Percentiles rank a stretch among this genome's conserved stretches.
These are phyloP conservation scores for Epistrophe eligans DNA, from an alignment of 2,888 invertebrate species.

Conservation along the genomic window DNA sequence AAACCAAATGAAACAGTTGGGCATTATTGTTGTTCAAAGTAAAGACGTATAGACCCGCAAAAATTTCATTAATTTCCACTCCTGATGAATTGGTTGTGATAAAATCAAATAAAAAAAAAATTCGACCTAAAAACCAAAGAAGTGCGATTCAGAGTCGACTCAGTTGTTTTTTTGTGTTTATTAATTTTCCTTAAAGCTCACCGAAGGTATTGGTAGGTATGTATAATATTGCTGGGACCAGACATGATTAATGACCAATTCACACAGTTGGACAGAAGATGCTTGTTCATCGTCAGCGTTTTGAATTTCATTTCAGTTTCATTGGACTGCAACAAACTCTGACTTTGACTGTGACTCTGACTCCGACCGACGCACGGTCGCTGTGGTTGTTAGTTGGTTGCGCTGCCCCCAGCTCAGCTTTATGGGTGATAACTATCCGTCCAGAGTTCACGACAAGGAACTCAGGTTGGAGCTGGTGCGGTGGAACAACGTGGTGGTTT, in stretches of 20 bases:
- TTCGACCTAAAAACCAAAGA: neutral
- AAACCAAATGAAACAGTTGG: slow-evolving; percentile 27
- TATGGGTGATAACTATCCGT: slow-evolving; percentile 70
- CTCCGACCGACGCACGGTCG: neutral
- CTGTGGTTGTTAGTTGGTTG: neutral
- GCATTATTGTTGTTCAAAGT: slow-evolving; percentile 39
- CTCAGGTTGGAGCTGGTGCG: slow-evolving; percentile 20
- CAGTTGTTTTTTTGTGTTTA: slow-evolving; percentile 16
- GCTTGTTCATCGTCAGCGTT: slow-evolving; percentile 74
- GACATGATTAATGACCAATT: slow-evolving; percentile 73
- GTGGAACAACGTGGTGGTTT: neutral
- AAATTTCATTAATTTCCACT: slow-evolving; percentile 66
- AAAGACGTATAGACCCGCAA: slow-evolving; percentile 35
- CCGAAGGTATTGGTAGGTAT: slow-evolving; percentile 26
- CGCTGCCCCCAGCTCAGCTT: slow-evolving; percentile 35
- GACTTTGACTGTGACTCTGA: slow-evolving; percentile 12
- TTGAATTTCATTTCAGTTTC: slow-evolving; percentile 71
- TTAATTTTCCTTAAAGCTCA: slow-evolving; percentile 40
- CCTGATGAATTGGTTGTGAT: slow-evolving; percentile 70
- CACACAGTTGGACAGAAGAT: slow-evolving; percentile 72
- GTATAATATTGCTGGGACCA: slow-evolving; percentile 41
- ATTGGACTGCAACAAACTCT: slow-evolving; percentile 34
- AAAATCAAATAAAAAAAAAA: slow-evolving; percentile 48
- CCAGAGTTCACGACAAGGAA: slow-evolving; percentile 51
- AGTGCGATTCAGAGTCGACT: slow-evolving; percentile 30